phyloP scores from a whole-genome alignment of 2,888 invertebrate genomes.

The Hyppa rectilinea region DNA sequence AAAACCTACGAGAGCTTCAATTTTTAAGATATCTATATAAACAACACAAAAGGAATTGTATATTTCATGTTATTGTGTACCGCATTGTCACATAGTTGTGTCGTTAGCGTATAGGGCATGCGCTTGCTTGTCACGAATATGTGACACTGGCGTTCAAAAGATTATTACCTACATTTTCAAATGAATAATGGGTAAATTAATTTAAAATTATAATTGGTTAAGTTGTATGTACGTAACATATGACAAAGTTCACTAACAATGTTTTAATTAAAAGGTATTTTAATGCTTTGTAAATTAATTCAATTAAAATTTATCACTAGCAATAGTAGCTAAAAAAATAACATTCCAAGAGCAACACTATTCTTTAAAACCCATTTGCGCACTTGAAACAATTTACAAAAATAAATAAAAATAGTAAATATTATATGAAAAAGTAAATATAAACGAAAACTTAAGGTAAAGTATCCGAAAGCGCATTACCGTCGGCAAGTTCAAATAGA shows the following conservation, averaged over 20 bases:
- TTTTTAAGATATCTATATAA: no score
- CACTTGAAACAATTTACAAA: slow-evolving; percentile 36
- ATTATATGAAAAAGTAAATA: slow-evolving; percentile 36
- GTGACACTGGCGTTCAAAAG: no score
- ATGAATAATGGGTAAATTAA: not conserved
- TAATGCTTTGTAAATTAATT: slow-evolving; percentile 17
- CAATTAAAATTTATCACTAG: slow-evolving; percentile 12
- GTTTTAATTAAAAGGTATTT: not conserved
- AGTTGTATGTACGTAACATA: not conserved
- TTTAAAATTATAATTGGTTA: not conserved
- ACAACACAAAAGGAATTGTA: no score
- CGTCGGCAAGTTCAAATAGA: slow-evolving; percentile 82
- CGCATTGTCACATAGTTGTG: no score
- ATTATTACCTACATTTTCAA: no score
- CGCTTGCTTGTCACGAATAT: no score
- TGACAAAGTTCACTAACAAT: not conserved
- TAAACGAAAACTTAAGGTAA: slow-evolving; percentile 37
- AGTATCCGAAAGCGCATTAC: slow-evolving; percentile 67
- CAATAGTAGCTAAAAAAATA: slow-evolving; percentile 12
- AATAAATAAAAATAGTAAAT: slow-evolving; percentile 47
- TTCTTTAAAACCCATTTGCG: slow-evolving; percentile 27
- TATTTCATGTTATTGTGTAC: no score
- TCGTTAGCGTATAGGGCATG: no score
- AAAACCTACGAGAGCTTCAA: no score
- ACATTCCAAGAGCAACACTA: not conserved